phyloP scores from a whole-genome alignment of 1,140 invertebrate species.

The Araneus ventricosus region DNA sequence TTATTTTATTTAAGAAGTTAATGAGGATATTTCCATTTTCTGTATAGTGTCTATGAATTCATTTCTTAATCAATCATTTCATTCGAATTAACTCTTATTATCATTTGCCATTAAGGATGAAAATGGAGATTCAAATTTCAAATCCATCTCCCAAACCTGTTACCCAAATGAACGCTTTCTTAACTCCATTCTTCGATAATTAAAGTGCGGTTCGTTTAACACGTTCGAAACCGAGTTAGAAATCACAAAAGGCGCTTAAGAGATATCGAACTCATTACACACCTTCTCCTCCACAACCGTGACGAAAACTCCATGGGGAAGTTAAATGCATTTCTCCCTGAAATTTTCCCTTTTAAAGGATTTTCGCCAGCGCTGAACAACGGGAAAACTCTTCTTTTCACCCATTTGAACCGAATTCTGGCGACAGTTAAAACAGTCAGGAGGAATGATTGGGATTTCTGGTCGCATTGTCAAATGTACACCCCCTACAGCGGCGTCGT shows the following conservation, averaged over 20 bases:
- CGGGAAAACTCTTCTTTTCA: neutral
- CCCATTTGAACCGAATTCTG: neutral
- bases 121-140: neutral
- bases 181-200: neutral
- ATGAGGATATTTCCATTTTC: no score
- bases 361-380: neutral
- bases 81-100: neutral
- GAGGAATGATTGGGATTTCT: neutral
- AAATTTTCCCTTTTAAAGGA: neutral
- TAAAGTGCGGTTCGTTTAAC: neutral
- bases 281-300: neutral
- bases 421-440: neutral
- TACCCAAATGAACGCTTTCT: neutral
- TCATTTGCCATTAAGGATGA: neutral
- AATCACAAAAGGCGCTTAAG: neutral
- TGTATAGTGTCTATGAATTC: no score
- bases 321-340: neutral
- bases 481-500: neutral
- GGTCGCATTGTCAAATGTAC: neutral
- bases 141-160: neutral
- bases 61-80: no score
- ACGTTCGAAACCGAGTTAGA: neutral
- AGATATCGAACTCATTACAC: neutral
- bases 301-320: neutral
- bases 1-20: no score